phyloP scores from a whole-genome alignment of 2,888 invertebrate genomes.

The Drosophila borealis region DNA sequence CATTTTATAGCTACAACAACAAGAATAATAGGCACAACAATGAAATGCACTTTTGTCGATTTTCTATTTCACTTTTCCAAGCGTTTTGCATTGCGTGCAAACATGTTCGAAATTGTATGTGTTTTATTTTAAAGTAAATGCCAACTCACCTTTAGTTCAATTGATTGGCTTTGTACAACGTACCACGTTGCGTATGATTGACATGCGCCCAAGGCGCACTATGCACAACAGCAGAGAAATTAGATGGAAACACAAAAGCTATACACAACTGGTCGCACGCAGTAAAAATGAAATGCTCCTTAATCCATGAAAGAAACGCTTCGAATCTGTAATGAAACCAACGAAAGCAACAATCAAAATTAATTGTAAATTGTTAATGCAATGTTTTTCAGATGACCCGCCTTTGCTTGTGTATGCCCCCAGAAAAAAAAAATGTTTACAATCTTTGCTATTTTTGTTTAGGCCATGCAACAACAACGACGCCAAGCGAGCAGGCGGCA shows the following conservation, averaged over 20 bases:
- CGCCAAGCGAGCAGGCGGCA: conserved; percentile 46
- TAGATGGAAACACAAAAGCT: conserved; percentile 27
- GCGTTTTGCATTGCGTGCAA: not conserved
- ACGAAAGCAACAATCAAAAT: conserved; percentile 53
- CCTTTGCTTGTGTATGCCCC: conserved; percentile 31
- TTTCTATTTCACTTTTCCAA: conserved; percentile 43
- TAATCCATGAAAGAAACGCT: conserved; percentile 57
- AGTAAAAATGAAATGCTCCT: conserved; percentile 57
- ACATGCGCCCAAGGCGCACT: conserved; percentile 43
- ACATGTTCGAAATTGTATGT: not conserved
- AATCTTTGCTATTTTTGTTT: conserved; percentile 63
- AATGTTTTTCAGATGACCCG: conserved; percentile 26
- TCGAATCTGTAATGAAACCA: conserved; percentile 69
- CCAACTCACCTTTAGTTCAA: conserved; percentile 60
- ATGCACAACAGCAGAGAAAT: conserved; percentile 42
- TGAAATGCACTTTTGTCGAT: conserved; percentile 17
- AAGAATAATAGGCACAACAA: conserved; percentile 4
- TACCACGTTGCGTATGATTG: conserved; percentile 71
- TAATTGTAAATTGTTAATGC: conserved; percentile 56
- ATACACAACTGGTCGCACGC: conserved; percentile 46
- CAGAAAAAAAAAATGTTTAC: conserved; percentile 59
- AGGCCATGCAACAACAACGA: conserved; percentile 17
- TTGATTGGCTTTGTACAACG: conserved; percentile 44
- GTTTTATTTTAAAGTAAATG: conserved; percentile 32
- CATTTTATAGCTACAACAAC: conserved; percentile 6